Conservation (phyloP, 2,888 invertebrate species). For the Tenthredo mesomela region DNA sequence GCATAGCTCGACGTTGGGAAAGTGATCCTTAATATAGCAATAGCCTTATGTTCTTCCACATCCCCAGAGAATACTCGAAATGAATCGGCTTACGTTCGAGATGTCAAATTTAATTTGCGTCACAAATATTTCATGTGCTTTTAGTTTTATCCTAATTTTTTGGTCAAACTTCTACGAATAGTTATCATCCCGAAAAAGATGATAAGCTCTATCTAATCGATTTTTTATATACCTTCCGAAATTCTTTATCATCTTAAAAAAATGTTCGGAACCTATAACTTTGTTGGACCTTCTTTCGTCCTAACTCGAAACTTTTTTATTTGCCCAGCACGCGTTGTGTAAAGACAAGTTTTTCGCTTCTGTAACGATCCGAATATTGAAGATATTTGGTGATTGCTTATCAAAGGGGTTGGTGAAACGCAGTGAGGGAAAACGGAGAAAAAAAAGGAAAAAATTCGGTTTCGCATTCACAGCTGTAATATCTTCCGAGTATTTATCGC, state of each 20-base stretch:
- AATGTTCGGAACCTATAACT: background rate
- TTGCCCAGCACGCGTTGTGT: background rate
- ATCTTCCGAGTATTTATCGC: background rate
- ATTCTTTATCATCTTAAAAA: background rate
- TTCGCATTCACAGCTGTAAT: background rate
- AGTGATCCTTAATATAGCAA: background rate
- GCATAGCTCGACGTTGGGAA: background rate
- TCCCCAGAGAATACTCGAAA: slow-evolving; percentile 22
- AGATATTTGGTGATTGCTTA: background rate
- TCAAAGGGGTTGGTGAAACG: background rate
- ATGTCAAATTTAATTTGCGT: slow-evolving; percentile 9
- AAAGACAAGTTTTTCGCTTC: background rate
- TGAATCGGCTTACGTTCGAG: background rate
- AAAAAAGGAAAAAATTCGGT: background rate
- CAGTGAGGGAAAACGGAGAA: too few species aligned
- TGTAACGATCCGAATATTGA: background rate
- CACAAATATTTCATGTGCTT: background rate
- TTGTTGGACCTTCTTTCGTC: background rate
- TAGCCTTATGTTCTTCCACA: background rate
- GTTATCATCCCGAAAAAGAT: background rate
- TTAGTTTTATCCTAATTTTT: slow-evolving; percentile 17
- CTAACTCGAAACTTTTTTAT: background rate
- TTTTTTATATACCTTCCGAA: background rate
- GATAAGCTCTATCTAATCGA: background rate
- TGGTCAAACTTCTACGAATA: background rate